Percentiles rank a stretch among this genome's conserved stretches.
phyloP scores from a whole-genome alignment of 2,113 vertebrate species.

The Coryphaenoides rupestris region DNA sequence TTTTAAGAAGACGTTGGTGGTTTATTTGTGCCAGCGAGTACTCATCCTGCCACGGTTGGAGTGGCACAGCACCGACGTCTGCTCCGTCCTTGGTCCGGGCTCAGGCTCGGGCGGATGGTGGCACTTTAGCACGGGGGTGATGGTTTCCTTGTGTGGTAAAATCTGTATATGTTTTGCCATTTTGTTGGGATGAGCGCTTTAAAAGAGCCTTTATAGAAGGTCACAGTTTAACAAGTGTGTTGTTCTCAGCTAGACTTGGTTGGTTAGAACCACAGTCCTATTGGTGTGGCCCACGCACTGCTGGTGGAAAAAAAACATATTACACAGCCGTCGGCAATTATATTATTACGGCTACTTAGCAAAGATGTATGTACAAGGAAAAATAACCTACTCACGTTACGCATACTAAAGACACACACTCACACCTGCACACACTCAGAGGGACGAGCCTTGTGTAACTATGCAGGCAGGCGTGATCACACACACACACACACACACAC shows the following conservation, averaged over 20 bases:
- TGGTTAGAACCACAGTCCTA: slow-evolving; percentile 60
- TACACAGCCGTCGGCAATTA: slow-evolving; percentile 41
- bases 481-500: not conserved
- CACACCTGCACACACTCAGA: not conserved
- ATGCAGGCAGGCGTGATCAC: not conserved
- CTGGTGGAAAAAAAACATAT: slow-evolving; percentile 41
- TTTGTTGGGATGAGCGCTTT: slow-evolving; percentile 30
- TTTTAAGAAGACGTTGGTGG: slow-evolving; percentile 50
- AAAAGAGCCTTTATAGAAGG: slow-evolving; percentile 42
- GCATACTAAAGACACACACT: not conserved
- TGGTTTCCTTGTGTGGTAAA: slow-evolving; percentile 20
- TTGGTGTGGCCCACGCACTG: slow-evolving; percentile 52
- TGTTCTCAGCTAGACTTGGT: slow-evolving; percentile 67
- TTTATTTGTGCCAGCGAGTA: slow-evolving; percentile 57
- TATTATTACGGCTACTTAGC: slow-evolving; percentile 48
- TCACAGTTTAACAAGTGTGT: slow-evolving; percentile 66
- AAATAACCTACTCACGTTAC: not conserved
- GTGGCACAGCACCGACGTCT: slow-evolving; percentile 20
- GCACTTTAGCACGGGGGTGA: slow-evolving; percentile 4
- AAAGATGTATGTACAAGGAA: slow-evolving; percentile 17
- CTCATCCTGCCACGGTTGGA: slow-evolving; percentile 29
- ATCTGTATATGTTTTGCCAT: slow-evolving; percentile 30
- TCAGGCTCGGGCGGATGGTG: slow-evolving; percentile 16
- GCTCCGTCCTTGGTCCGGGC: slow-evolving; percentile 18
- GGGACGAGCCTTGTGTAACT: not conserved